phyloP scores from a whole-genome alignment of 2,888 invertebrate genomes.

The Drosophila leonis region DNA sequence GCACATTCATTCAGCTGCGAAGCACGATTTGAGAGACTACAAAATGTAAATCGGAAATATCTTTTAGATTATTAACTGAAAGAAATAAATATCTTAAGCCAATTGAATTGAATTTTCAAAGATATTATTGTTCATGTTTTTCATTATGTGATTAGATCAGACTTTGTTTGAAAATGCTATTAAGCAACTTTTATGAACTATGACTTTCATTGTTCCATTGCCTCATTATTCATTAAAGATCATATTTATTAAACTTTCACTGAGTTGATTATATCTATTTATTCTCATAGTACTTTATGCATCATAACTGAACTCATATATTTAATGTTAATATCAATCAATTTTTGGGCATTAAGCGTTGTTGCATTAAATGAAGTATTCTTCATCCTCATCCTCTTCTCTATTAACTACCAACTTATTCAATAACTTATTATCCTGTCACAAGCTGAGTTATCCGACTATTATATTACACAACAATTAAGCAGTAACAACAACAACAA shows the following conservation, averaged over 20 bases:
- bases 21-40: slow-evolving; percentile 13
- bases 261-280: not conserved
- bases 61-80: not conserved
- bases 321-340: too few species aligned
- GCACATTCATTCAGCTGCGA: not conserved
- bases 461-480: slow-evolving; percentile 45
- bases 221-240: not conserved
- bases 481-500: not conserved
- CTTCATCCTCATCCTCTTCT: too few species aligned
- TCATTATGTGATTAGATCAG: slow-evolving; percentile 1
- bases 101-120: not conserved
- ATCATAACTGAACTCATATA: too few species aligned
- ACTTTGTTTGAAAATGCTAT: not conserved
- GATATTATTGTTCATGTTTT: not conserved
- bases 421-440: slow-evolving; percentile 7
- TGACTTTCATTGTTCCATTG: not conserved
- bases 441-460: slow-evolving; percentile 12
- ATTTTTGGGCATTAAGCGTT: too few species aligned
- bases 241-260: slow-evolving; percentile 2
- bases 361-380: too few species aligned
- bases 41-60: slow-evolving; percentile 1
- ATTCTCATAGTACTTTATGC: not conserved
- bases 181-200: not conserved
- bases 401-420: not conserved
- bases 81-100: not conserved